Percentiles rank a stretch among this genome's conserved stretches.
Evolutionary conservation across 1,140 invertebrate genomes (phyloP).

Genomic region (Drosophila lacteicornis): DNA sequence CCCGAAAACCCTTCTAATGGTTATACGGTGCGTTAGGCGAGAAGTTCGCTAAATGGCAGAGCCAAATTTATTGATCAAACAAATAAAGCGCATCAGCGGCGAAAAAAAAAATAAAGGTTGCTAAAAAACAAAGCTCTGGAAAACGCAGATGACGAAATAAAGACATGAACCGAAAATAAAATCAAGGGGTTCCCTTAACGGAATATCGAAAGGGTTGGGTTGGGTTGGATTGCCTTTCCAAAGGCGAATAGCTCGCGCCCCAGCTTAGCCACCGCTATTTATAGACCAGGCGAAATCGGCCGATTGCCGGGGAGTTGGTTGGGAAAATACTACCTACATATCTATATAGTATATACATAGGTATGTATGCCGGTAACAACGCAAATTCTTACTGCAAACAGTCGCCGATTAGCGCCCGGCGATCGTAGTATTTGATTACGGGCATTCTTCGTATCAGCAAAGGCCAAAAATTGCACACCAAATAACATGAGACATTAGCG

Average conservation of each 20-base stretch:
- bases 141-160: constrained; percentile 48
- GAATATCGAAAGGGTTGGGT: constrained; percentile 9
- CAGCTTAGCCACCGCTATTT: constrained; percentile 26
- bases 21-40: neutral
- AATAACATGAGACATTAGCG: constrained; percentile 24
- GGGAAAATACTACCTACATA: constrained; percentile 12
- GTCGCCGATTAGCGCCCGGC: constrained; percentile 60
- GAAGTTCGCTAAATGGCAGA: constrained; percentile 45
- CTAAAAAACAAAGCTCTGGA: constrained; percentile 22
- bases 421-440: constrained; percentile 70
- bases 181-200: neutral
- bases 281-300: constrained; percentile 17
- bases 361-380: constrained; percentile 23
- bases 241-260: neutral
- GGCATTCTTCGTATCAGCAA: constrained; percentile 55
- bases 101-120: neutral
- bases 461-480: constrained; percentile 37
- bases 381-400: constrained; percentile 74
- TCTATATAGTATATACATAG: neutral
- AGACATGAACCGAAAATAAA: constrained; percentile 7
- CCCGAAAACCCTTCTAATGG: neutral
- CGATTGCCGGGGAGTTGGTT: constrained; percentile 8
- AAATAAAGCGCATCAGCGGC: constrained; percentile 71
- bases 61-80: constrained; percentile 78
- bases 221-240: neutral